Percentiles rank a stretch among this genome's conserved stretches.
Conservation (phyloP, 2,113 vertebrate genomes). For the Cynoglossus semilaevis region DNA sequence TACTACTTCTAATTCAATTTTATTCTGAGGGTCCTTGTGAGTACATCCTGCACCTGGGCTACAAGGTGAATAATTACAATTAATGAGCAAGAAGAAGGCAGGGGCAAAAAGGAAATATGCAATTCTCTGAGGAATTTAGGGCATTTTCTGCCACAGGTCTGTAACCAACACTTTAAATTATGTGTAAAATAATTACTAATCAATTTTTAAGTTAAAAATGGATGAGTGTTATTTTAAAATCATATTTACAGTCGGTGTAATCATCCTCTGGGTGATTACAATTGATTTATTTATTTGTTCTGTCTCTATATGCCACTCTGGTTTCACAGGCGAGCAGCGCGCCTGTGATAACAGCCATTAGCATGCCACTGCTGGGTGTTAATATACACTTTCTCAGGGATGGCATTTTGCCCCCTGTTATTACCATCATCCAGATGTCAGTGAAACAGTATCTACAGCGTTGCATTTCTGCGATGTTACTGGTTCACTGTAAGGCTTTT, state of each 20-base stretch:
- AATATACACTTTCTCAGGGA: conserved; percentile 73
- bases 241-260: not conserved
- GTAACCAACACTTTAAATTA: too few species aligned
- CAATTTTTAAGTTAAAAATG: not conserved
- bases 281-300: conserved; percentile 21
- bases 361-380: conserved; percentile 73
- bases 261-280: not conserved
- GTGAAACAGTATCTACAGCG: too few species aligned
- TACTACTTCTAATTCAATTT: not conserved
- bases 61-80: conserved; percentile 12
- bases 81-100: not conserved
- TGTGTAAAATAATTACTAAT: not conserved
- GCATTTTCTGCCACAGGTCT: not conserved
- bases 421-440: conserved; percentile 77
- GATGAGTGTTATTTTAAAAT: too few species aligned
- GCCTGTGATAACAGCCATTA: conserved; percentile 75
- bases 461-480: too few species aligned
- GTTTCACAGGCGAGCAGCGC: conserved; percentile 56
- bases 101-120: not conserved
- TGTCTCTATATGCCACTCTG: conserved; percentile 8
- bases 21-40: not conserved
- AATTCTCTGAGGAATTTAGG: not conserved
- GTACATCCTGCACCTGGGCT: not conserved
- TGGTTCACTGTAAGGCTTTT: conserved; percentile 42
- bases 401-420: conserved; percentile 75